Conservation (phyloP, 2,888 invertebrate species). For the Monoplex corrugatus region DNA sequence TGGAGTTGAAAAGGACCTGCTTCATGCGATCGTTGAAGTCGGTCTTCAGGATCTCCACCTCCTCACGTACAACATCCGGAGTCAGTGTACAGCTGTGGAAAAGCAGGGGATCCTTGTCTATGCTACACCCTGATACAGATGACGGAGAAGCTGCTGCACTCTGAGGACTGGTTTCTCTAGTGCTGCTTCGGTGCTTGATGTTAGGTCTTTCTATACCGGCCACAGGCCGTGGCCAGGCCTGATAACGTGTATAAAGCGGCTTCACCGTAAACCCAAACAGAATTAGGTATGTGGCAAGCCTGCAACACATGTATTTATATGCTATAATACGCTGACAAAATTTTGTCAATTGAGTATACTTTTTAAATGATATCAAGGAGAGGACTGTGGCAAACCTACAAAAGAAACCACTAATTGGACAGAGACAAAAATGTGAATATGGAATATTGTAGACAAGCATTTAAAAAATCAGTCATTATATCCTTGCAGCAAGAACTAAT, state of each 20-base stretch:
- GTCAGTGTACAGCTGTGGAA: conserved; percentile 81
- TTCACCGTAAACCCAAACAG: conserved; percentile 90
- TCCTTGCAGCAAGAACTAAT: too few species aligned
- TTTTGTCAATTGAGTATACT: too few species aligned
- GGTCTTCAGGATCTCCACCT: conserved; percentile 91
- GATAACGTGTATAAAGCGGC: conserved; percentile 87
- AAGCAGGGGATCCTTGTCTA: conserved; percentile 61
- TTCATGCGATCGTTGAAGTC: conserved; percentile 95
- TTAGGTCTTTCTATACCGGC: conserved; percentile 47
- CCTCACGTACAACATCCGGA: conserved; percentile 86
- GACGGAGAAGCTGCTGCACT: not conserved
- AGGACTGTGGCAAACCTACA: too few species aligned
- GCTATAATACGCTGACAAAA: too few species aligned
- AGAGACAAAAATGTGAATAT: too few species aligned
- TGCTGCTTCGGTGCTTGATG: conserved; percentile 28
- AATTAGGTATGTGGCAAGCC: conserved; percentile 82
- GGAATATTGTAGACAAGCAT: too few species aligned
- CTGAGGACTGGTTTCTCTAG: not conserved
- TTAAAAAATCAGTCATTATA: too few species aligned
- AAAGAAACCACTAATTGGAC: too few species aligned
- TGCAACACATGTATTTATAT: conserved; percentile 69
- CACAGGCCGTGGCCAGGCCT: conserved; percentile 73
- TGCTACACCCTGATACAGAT: not conserved
- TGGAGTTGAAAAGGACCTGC: conserved; percentile 92
- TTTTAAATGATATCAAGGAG: too few species aligned